Percentiles rank a stretch among this genome's conserved stretches.
Conservation (phyloP, 2,888 invertebrate species). For the Cataglyphis cursor region DNA sequence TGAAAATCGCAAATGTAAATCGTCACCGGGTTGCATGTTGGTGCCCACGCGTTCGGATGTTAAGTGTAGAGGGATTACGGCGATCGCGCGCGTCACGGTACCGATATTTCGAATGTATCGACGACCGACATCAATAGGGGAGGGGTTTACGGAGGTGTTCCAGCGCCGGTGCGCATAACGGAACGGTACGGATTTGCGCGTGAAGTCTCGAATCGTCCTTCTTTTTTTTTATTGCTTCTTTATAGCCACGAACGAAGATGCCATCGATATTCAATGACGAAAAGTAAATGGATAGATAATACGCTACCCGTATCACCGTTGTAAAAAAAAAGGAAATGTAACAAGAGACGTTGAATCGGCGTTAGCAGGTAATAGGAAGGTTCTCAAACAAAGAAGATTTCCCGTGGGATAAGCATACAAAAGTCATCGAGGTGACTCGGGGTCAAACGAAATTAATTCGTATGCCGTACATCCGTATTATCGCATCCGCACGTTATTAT, state of each 20-base stretch:
- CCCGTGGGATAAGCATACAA: slow-evolving; percentile 82
- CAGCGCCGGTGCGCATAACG: slow-evolving; percentile 30
- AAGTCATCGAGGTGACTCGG: slow-evolving; percentile 69
- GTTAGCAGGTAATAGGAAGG: slow-evolving; percentile 69
- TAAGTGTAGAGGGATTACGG: slow-evolving; percentile 52
- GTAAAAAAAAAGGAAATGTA: slow-evolving; percentile 62
- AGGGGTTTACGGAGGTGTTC: slow-evolving; percentile 51
- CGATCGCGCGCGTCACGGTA: slow-evolving; percentile 44
- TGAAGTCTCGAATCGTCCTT: background rate
- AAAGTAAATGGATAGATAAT: slow-evolving; percentile 53
- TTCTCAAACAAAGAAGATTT: slow-evolving; percentile 67
- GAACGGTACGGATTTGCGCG: slow-evolving; percentile 17
- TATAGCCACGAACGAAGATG: slow-evolving; percentile 61
- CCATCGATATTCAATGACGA: slow-evolving; percentile 64
- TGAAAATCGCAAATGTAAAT: slow-evolving; percentile 59
- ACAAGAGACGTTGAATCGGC: slow-evolving; percentile 60
- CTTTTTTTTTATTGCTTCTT: background rate
- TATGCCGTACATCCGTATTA: slow-evolving; percentile 66
- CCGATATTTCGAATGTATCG: slow-evolving; percentile 57
- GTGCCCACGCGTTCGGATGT: slow-evolving; percentile 54
- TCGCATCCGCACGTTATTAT: slow-evolving; percentile 63
- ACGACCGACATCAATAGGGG: slow-evolving; percentile 41
- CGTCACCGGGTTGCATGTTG: slow-evolving; percentile 57
- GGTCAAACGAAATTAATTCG: slow-evolving; percentile 80
- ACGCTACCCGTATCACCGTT: slow-evolving; percentile 69